Conservation (phyloP, 2,113 vertebrate species). For the Parus major region DNA sequence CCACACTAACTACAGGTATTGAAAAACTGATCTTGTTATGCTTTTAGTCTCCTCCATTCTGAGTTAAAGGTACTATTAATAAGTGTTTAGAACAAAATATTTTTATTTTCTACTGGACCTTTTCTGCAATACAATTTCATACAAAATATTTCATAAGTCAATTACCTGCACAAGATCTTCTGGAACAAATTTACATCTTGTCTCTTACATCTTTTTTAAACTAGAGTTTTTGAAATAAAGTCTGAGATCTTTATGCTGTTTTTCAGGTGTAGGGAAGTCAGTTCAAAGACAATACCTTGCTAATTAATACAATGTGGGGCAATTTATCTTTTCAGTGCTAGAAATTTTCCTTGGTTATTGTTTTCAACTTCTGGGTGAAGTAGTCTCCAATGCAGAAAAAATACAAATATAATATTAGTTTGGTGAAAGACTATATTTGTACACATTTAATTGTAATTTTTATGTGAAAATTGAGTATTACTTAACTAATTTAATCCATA, state of each 20-base stretch:
- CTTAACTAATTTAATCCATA: not conserved
- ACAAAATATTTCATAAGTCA: not conserved
- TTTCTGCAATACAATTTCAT: not conserved
- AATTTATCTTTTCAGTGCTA: not conserved
- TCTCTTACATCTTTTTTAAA: not conserved
- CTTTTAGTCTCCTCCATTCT: not conserved
- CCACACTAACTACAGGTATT: rapidly evolving
- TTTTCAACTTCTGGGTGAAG: not conserved
- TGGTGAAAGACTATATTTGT: not conserved
- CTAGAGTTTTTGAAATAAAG: not conserved
- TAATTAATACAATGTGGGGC: not conserved
- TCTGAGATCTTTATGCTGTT: not conserved
- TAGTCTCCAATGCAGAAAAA: not conserved
- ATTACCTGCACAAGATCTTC: not conserved
- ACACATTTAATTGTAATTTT: not conserved
- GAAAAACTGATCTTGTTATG: not conserved
- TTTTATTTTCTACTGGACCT: not conserved
- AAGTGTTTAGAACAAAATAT: not conserved
- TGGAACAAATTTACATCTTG: not conserved
- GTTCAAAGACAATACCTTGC: not conserved
- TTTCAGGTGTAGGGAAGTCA: not conserved
- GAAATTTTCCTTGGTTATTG: not conserved
- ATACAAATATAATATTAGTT: not conserved
- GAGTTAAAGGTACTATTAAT: not conserved
- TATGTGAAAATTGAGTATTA: not conserved